Conservation (phyloP, 2,888 invertebrate genomes). For the Criorhina ranunculi region DNA sequence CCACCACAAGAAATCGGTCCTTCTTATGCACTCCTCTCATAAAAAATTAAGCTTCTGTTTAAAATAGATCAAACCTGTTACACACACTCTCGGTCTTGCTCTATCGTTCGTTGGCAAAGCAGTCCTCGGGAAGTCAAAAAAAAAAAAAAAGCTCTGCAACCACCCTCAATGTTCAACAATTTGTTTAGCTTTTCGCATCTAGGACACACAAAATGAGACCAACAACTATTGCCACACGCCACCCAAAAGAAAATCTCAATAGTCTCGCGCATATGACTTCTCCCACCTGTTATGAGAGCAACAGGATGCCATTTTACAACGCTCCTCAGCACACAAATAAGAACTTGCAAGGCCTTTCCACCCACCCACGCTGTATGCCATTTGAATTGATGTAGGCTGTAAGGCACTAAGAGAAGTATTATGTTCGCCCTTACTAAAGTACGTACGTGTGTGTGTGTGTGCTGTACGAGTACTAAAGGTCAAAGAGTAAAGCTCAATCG, state of each 20-base stretch:
- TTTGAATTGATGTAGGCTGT: constrained; percentile 27
- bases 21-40: constrained; percentile 45
- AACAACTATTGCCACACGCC: constrained; percentile 1
- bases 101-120: no score
- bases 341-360: constrained; percentile 15
- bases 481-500: constrained; percentile 70
- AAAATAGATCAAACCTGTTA: constrained; percentile 72
- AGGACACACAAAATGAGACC: constrained; percentile 33
- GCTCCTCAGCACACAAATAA: constrained; percentile 42
- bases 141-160: constrained; percentile 35
- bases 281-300: constrained; percentile 74
- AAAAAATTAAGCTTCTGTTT: constrained; percentile 35
- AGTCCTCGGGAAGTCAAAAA: no score
- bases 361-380: background rate
- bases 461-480: constrained; percentile 50
- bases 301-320: constrained; percentile 72
- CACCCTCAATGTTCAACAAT: constrained; percentile 68
- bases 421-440: background rate
- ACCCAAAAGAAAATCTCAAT: constrained; percentile 17
- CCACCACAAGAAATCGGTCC: constrained; percentile 21
- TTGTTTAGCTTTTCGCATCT: constrained; percentile 59
- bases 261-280: constrained; percentile 62
- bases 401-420: constrained; percentile 2
- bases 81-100: constrained; percentile 45
- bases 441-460: background rate